phyloP scores from a whole-genome alignment of 2,888 invertebrate genomes.

The Rotaria sp. region DNA sequence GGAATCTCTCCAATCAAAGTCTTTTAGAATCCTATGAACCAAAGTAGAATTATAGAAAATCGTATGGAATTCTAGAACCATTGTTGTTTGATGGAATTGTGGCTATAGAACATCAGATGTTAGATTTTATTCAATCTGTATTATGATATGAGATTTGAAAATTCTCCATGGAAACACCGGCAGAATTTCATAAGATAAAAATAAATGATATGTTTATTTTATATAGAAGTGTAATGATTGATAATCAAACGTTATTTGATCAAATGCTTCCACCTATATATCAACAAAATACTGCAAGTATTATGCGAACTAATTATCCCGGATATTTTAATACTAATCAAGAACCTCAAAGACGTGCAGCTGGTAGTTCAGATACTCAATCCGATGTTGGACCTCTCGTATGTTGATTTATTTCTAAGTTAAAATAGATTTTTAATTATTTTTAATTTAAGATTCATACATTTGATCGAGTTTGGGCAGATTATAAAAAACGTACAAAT shows the following conservation, averaged over 20 bases:
- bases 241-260: background rate
- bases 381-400: background rate
- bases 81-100: no score
- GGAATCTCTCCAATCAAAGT: no score
- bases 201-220: no score
- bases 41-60: no score
- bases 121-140: no score
- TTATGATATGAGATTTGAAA: no score
- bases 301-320: conserved; percentile 11
- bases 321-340: background rate
- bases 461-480: conserved; percentile 37
- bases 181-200: no score
- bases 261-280: background rate
- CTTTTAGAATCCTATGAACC: no score
- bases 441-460: conserved; percentile 33
- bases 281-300: background rate
- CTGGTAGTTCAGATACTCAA: background rate
- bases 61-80: no score
- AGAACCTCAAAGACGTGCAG: background rate
- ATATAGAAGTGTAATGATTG: background rate
- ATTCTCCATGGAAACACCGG: no score
- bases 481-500: conserved; percentile 33
- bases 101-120: no score
- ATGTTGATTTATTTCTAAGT: background rate
- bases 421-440: background rate